Evolutionary conservation across 2,888 invertebrate genomes (phyloP), one percentile per base, ranked within the genome.

Genomic region (Rhamphomyia laevipes): DNA sequence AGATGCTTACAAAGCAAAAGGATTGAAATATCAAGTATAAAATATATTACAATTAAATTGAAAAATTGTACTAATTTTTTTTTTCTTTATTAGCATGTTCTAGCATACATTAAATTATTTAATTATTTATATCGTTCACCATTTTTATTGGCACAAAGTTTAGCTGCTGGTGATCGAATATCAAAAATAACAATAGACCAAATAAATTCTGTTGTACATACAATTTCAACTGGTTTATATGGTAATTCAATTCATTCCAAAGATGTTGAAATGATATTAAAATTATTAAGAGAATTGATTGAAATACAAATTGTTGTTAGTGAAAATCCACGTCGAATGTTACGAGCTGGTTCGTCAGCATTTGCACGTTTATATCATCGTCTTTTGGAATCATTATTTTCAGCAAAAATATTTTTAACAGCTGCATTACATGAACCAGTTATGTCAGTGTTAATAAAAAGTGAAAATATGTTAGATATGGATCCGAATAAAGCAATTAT

Each of bases 391-490:
- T 86, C 86, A 1, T 78, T 94, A 59, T 85, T 90, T 59, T 86
- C 93, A 0, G 90, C 94, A 1, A 87, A 93, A 58, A 81, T 94
- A 60, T 97, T 96, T 72, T 77, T 99, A 18, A 86, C 92, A 3
- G 89, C 94, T 2, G 89, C 94, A 0, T 75, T 97, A 12, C 88
- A 93, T 67, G 84, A 84, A 42, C 94, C 97, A 0, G 85, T 97
- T 45, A 86, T 95, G 81, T 80, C 85, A 47, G 78, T 96, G 42
- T 74, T 97, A 37, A 87, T 88, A 67, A 90, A 91, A 58, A 91
- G 91, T 62, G 93, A 95, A 64, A 83, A 84, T 70, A 90, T 87
- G 70, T 76, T 95, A 46, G 95, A 96, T 65, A 82, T 93, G 33
- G 94, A 96, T 70, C 89, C 92, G 0, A 83, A 86, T 54, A 93